A percentile compares a stretch with the other conserved stretches of the same genome.
phyloP scores from a whole-genome alignment of 1,140 invertebrate species.

The Lycorma delicatula region DNA sequence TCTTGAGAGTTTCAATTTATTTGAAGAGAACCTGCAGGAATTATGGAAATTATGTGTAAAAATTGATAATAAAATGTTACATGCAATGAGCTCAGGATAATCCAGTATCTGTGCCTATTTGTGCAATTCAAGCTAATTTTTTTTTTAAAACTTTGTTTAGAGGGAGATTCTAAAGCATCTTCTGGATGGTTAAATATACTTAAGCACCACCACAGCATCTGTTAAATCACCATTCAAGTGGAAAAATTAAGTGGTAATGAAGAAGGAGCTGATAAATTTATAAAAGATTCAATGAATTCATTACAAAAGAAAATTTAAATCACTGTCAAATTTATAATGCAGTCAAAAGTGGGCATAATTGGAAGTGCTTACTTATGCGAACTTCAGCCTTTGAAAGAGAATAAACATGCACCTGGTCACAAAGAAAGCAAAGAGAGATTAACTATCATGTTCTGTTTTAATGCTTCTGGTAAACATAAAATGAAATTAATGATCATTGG shows the following conservation, averaged over 20 bases:
- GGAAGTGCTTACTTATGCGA: conserved; percentile 34
- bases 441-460: conserved; percentile 34
- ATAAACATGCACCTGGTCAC: conserved; percentile 28
- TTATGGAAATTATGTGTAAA: too few species aligned
- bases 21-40: too few species aligned
- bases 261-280: not conserved
- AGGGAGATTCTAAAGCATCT: too few species aligned
- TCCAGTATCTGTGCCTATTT: too few species aligned
- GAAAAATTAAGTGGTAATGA: not conserved
- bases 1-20: too few species aligned
- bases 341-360: conserved; percentile 37
- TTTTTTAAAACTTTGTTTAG: too few species aligned
- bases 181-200: too few species aligned
- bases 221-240: too few species aligned
- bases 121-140: too few species aligned
- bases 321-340: conserved; percentile 36
- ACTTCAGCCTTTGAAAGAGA: conserved; percentile 30
- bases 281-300: not conserved
- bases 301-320: not conserved
- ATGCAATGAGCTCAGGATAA: too few species aligned
- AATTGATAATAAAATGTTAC: too few species aligned
- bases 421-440: conserved; percentile 36
- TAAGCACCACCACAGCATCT: too few species aligned
- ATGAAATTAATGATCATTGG: conserved; percentile 35
- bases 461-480: conserved; percentile 29